Base-by-base conservation (phyloP, 23 tunicate species). In the Ciona savignyi region DNA sequence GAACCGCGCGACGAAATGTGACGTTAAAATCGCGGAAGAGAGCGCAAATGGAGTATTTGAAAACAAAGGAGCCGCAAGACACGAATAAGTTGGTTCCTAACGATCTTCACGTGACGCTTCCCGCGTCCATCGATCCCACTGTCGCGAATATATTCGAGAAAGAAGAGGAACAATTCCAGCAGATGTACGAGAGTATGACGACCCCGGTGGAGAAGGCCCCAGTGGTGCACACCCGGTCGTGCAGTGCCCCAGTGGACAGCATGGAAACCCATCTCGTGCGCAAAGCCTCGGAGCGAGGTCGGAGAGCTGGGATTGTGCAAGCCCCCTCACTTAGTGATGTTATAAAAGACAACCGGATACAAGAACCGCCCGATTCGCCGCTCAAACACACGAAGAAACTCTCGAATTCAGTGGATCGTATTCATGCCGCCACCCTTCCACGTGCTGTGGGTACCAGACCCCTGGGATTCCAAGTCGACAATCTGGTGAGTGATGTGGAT, bases 221-320 rank as follows among this genome's bases (percentile, higher is more conserved):
- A 42, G 56, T 42, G 11, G 56, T 42, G 11, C 79, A 4, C 74
- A 33, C 32, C 22, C 67, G 81, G 4, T 77, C 81, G 56, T 66
- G 73, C 63, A 77, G 81, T 23, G 81, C 32, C 27, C 81, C 81
- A 27, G 73, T 67, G 24, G 35, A 35, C 28, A 23, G 4, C 4
- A 35, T 51, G 32, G 81, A 77, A 23, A 28, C 22, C 63, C 30
- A 32, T 32, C 65, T 77, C 25, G 30, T 74, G 6, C 42, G 76
- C n/a, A 51, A 66, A 64, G 29, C 73, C 4, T 35, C 73, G 22
- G 64, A 27, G 32, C 32, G 72, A 33, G 80, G 67, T 3, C 66
- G 96, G 3, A 35, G 96, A 27, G 35, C 84, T 35, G 96, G 87
- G 9, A 82, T 78, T 31, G 76, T 88, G 29, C 80, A 82, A 63